These are phyloP conservation scores for Sebastes matsubarae DNA, from an alignment of 2,797 vertebrate species.

Conservation along the genomic window DNA sequence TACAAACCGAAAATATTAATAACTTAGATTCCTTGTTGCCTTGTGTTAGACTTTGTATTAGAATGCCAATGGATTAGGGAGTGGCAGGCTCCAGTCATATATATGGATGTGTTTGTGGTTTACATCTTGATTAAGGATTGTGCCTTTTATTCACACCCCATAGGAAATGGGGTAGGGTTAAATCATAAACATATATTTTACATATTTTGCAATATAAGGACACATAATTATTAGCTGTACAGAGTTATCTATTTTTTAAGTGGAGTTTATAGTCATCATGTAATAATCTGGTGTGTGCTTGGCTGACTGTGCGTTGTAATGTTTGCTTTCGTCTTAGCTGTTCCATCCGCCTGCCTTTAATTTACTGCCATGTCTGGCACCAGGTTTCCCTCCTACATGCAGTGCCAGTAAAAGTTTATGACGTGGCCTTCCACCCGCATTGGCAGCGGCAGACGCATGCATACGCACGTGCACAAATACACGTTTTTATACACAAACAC, in stretches of 20 bases:
- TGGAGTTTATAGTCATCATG: slow-evolving; percentile 4
- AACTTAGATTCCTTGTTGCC: neutral
- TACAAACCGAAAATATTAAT: neutral
- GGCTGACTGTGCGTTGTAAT: slow-evolving; percentile 7
- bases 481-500: neutral
- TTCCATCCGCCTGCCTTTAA: slow-evolving; percentile 46
- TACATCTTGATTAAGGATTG: neutral
- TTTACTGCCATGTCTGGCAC: slow-evolving; percentile 66
- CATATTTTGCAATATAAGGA: neutral
- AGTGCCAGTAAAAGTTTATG: slow-evolving; percentile 71
- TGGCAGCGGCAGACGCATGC: slow-evolving; percentile 9
- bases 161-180: neutral
- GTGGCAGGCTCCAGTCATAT: neutral
- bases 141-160: neutral
- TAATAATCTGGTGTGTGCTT: neutral
- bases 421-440: slow-evolving; percentile 46
- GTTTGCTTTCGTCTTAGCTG: slow-evolving; percentile 17
- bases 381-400: slow-evolving; percentile 62
- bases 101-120: neutral
- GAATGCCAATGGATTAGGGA: neutral
- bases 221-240: neutral
- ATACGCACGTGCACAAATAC: neutral
- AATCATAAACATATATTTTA: neutral
- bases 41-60: neutral
- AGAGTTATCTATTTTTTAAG: neutral